phyloP scores from a whole-genome alignment of 2,888 invertebrate genomes.

The Drosophila siamana region DNA sequence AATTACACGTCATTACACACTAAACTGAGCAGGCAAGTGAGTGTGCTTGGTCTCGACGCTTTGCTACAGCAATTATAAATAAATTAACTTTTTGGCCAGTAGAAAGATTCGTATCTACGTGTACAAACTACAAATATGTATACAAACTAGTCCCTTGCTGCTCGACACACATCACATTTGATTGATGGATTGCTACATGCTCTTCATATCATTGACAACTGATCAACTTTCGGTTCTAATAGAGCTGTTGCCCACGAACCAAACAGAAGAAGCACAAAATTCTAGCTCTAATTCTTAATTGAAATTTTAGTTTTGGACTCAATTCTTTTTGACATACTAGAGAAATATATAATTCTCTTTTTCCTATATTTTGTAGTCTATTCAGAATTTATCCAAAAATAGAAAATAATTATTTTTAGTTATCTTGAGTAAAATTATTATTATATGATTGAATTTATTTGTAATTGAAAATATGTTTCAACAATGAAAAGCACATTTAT shows the following conservation, averaged over 20 bases:
- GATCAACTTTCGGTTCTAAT: slow-evolving; percentile 54
- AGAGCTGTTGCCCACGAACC: slow-evolving; percentile 37
- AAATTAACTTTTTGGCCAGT: slow-evolving; percentile 77
- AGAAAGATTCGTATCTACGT: slow-evolving; percentile 63
- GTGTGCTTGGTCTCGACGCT: slow-evolving; percentile 7
- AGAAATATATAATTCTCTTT: too few relatives aligned
- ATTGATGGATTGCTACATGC: slow-evolving; percentile 70
- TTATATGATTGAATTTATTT: too few relatives aligned
- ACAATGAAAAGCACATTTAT: too few relatives aligned
- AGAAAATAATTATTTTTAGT: too few relatives aligned
- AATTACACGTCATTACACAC: slow-evolving; percentile 83
- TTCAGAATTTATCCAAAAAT: too few relatives aligned
- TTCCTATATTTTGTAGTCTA: too few relatives aligned
- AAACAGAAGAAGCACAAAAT: not conserved
- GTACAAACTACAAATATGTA: slow-evolving; percentile 17
- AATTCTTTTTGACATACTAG: not conserved
- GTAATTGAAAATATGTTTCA: too few relatives aligned
- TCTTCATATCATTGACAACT: slow-evolving; percentile 71
- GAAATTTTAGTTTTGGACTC: slow-evolving; percentile 12
- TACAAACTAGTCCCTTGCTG: slow-evolving; percentile 31
- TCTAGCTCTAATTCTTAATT: slow-evolving; percentile 20
- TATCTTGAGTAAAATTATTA: too few relatives aligned
- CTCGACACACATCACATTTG: slow-evolving; percentile 58
- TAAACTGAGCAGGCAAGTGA: slow-evolving; percentile 38
- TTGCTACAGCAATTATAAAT: slow-evolving; percentile 72